Evolutionary conservation across 2,797 vertebrate genomes (phyloP), one percentile per base, ranked within the genome.

Genomic region (Borostomias antarcticus): DNA sequence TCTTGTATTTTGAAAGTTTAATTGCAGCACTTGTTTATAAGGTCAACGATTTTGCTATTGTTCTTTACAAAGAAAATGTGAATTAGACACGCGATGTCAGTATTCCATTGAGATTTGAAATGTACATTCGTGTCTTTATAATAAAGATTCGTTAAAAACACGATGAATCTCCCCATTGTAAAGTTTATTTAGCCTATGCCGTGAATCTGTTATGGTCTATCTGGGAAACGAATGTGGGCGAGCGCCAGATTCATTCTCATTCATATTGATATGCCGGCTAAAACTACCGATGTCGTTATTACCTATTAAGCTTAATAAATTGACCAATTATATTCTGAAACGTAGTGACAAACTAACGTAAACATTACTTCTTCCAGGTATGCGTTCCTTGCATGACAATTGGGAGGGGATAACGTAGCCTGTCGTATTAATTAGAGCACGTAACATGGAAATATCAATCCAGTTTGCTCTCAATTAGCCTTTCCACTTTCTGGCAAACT

Each of bases 1-100:
- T 72, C 80, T 81, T 76, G 76, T 82, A 64, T 74, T 75, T 81
- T 76, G 78, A 59, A 79, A 74, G 72, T 58, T 79, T 72, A 82
- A 74, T 82, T 81, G 74, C 89, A 86, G 86, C 89, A 90, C 86
- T 91, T 90, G 86, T 92, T 88, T 86, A 75, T 89, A 86, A 89
- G 82, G 82, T 89, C 83, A 89, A 84, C 80, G 73, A 74, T 74
- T 86, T 78, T 82, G 73, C 70, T 72, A 66, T 78, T 85, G 70
- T 82, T 85, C 79, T 86, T 81, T 72, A 72, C 73, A 53, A 11
- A 62, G 76, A 73, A 83, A 87, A 87, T 84, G 85, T 89, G 85
- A 89, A 88, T 83, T 77, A 69, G 79, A 85, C 79, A 83, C 81
- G 73, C 32, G 65, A 83, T 82, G 80, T 81, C 82, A 81, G 73